These are phyloP conservation scores for Colinus virginianus DNA, from an alignment of 2,113 vertebrate species.

Conservation along the genomic window DNA sequence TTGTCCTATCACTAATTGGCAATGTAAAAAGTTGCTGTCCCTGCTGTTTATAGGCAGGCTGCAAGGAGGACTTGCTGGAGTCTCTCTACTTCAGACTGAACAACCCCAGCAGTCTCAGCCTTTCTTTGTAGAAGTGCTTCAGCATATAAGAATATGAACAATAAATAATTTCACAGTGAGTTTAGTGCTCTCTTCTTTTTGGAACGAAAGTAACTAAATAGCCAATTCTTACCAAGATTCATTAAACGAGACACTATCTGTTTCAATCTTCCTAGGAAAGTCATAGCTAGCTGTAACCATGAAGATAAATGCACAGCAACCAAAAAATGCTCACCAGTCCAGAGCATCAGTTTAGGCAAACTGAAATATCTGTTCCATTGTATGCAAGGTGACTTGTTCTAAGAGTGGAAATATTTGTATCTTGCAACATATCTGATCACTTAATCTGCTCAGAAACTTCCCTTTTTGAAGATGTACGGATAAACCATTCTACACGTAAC, in stretches of 20 bases:
- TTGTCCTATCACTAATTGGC: background rate
- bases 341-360: background rate
- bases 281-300: background rate
- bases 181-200: background rate
- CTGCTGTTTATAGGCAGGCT: background rate
- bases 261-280: background rate
- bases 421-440: background rate
- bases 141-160: background rate
- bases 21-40: background rate
- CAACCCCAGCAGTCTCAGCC: no score
- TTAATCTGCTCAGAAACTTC: background rate
- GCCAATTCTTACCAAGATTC: background rate
- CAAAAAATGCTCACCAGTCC: background rate
- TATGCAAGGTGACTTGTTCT: background rate
- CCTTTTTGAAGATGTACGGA: background rate
- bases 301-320: background rate
- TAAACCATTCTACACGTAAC: background rate
- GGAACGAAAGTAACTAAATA: slow-evolving; percentile 1
- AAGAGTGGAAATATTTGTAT: background rate
- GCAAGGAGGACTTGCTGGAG: background rate
- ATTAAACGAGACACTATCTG: background rate
- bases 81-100: background rate
- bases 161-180: background rate
- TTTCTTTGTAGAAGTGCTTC: no score
- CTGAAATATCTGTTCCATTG: background rate